These are phyloP conservation scores for Aleiodes leptofemur DNA, from an alignment of 2,888 invertebrate species.

Conservation along the genomic window DNA sequence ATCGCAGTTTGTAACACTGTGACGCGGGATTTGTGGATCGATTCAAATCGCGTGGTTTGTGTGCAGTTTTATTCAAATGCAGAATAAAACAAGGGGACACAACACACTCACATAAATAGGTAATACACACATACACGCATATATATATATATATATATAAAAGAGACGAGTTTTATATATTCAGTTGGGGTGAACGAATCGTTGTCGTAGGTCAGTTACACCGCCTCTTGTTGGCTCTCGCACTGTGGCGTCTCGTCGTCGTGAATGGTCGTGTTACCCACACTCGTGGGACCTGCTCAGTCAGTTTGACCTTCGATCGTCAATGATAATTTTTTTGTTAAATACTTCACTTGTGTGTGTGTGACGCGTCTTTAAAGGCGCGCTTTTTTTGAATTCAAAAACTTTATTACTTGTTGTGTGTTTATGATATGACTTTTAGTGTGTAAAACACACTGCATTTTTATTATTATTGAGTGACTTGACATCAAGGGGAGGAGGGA, in stretches of 20 bases:
- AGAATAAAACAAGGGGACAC: slow-evolving; percentile 13
- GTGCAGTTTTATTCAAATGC: neutral
- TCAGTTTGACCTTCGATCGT: slow-evolving; percentile 34
- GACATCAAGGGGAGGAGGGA: neutral
- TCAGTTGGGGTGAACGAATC: slow-evolving; percentile 57
- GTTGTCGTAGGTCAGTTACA: slow-evolving; percentile 61
- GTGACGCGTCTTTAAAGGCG: no score
- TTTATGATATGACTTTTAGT: slow-evolving; percentile 3
- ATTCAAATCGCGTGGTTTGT: slow-evolving; percentile 28
- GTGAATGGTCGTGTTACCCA: slow-evolving; percentile 46
- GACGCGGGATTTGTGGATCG: slow-evolving; percentile 17
- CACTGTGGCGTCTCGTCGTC: slow-evolving; percentile 44
- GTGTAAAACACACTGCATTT: no score
- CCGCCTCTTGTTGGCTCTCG: slow-evolving; percentile 45
- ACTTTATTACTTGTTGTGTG: neutral
- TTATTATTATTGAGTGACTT: slow-evolving; percentile 5
- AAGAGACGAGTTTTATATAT: slow-evolving; percentile 29
- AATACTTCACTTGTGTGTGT: neutral
- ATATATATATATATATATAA: neutral
- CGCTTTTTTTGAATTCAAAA: no score
- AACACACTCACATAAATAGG: no score
- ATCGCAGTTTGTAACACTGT: neutral
- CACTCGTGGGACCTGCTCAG: slow-evolving; percentile 34
- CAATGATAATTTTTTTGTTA: slow-evolving; percentile 17
- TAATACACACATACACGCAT: neutral